Conservation (phyloP, 2,888 invertebrate genomes). For the Tachina lurida region DNA sequence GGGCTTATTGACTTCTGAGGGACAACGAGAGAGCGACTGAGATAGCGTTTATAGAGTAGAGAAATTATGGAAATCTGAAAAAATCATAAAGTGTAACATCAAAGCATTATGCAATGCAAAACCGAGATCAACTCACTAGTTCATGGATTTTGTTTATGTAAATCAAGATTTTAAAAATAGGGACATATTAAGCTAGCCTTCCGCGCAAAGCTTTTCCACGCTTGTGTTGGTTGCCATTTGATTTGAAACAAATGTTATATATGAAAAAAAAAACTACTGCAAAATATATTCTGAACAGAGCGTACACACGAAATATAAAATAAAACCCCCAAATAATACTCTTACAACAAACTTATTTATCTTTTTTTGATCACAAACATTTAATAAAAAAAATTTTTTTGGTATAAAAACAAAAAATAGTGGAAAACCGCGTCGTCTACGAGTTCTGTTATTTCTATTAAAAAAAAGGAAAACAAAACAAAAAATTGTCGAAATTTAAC, state of each 20-base stretch:
- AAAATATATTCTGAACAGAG: background rate
- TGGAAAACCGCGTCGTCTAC: conserved; percentile 71
- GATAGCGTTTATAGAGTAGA: too few species aligned
- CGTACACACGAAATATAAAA: conserved; percentile 4
- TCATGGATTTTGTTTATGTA: too few species aligned
- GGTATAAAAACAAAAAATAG: conserved; percentile 54
- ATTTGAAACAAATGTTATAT: conserved; percentile 38
- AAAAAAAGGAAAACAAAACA: conserved; percentile 4
- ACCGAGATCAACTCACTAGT: too few species aligned
- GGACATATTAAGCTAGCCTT: too few species aligned
- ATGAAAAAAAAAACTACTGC: conserved; percentile 12
- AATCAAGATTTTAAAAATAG: too few species aligned
- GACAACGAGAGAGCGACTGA: too few species aligned
- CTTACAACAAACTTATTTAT: conserved; percentile 45
- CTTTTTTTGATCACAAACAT: conserved; percentile 36
- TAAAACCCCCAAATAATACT: conserved; percentile 36
- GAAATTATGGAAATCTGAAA: too few species aligned
- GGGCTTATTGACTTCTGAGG: too few species aligned
- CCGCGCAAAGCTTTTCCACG: background rate
- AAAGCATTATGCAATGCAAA: too few species aligned
- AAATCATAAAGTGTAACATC: too few species aligned
- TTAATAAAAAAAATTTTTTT: conserved; percentile 13
- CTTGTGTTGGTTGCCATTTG: conserved; percentile 41
- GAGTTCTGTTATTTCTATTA: conserved; percentile 67
- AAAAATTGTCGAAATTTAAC: conserved; percentile 47